Evolutionary conservation across 2,888 invertebrate genomes (phyloP).

Genomic region (Calephelis perditalis): DNA sequence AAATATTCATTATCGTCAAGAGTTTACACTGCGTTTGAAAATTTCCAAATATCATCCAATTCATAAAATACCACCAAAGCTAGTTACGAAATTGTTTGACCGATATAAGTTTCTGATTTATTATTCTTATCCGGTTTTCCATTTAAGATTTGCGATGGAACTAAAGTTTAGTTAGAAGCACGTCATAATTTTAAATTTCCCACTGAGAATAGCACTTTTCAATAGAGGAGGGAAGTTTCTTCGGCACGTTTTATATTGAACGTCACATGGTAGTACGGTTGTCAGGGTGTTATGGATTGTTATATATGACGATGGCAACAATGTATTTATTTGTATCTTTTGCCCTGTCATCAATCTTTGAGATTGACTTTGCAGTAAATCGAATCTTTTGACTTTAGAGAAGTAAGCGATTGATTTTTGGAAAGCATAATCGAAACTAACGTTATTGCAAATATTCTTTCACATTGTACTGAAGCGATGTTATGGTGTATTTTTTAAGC

Average conservation of each 20-base stretch:
- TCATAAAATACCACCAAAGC: neutral
- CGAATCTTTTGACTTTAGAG: neutral
- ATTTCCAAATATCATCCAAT: neutral
- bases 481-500: too few relatives aligned
- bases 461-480: too few relatives aligned
- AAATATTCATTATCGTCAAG: too few relatives aligned
- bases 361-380: constrained; percentile 5
- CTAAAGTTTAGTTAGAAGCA: constrained; percentile 1
- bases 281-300: constrained; percentile 17
- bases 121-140: constrained; percentile 13
- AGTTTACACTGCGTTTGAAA: too few relatives aligned
- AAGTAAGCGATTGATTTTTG: too few relatives aligned
- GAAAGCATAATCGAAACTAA: too few relatives aligned
- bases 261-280: constrained; percentile 16
- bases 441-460: too few relatives aligned
- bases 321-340: constrained; percentile 10
- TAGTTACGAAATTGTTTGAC: constrained; percentile 5
- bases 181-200: constrained; percentile 18
- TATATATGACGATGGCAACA: constrained; percentile 10
- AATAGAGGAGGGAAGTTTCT: constrained; percentile 20
- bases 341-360: constrained; percentile 10
- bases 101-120: constrained; percentile 7
- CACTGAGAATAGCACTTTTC: constrained; percentile 19
- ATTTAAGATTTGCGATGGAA: constrained; percentile 15
- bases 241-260: constrained; percentile 27